These are phyloP conservation scores for Nudaria mundana DNA, from an alignment of 2,888 invertebrate genomes.

Conservation along the genomic window DNA sequence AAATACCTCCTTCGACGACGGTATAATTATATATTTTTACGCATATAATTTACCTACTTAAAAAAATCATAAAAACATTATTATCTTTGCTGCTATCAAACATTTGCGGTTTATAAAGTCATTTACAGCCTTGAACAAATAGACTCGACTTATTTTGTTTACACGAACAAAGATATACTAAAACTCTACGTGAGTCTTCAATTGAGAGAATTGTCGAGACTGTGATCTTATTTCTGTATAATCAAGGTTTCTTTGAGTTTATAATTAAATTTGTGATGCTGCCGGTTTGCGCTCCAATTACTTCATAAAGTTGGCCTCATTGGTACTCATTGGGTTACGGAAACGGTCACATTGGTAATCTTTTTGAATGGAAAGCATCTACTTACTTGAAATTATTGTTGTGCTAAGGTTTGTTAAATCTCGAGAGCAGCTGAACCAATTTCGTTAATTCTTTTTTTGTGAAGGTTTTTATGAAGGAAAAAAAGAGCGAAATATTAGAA, in stretches of 20 bases:
- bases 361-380: conserved; percentile 67
- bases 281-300: conserved; percentile 51
- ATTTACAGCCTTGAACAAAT: conserved; percentile 20
- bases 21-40: too few species aligned
- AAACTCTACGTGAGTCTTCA: conserved; percentile 19
- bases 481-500: too few species aligned
- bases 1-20: too few species aligned
- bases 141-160: conserved; percentile 19
- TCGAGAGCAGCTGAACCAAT: too few species aligned
- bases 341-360: conserved; percentile 55
- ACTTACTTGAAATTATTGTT: conserved; percentile 54
- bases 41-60: too few species aligned
- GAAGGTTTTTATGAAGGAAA: too few species aligned
- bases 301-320: conserved; percentile 60
- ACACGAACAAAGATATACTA: conserved; percentile 14
- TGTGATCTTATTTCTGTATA: conserved; percentile 39
- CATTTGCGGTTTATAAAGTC: conserved; percentile 20
- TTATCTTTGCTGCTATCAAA: too few species aligned
- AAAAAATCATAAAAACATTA: too few species aligned
- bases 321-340: too few species aligned
- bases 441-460: too few species aligned
- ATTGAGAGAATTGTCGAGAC: conserved; percentile 26
- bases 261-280: conserved; percentile 56
- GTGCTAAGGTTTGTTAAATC: conserved; percentile 38
- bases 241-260: conserved; percentile 50